Conservation (phyloP, 92 coral and sea anemone genomes). For the Zoanthus solanderi region DNA sequence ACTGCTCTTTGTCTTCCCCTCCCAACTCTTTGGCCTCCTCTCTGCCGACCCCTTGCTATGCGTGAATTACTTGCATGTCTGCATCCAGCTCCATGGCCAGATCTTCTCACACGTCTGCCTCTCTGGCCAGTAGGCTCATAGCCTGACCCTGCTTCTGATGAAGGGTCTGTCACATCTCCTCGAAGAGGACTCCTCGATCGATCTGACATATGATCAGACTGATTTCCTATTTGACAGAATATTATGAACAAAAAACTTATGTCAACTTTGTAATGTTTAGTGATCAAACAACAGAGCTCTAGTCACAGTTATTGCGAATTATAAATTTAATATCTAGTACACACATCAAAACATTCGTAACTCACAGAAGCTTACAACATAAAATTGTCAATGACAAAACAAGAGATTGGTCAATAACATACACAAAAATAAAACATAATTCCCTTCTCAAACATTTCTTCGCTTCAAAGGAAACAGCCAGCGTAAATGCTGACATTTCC, state of each 20-base stretch:
- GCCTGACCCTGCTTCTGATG: not conserved
- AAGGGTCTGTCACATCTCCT: not conserved
- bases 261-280: not conserved
- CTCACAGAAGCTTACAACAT: not conserved
- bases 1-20: not conserved
- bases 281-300: not conserved
- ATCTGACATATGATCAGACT: not conserved
- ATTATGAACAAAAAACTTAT: not conserved
- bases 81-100: not conserved
- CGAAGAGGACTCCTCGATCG: conserved; percentile 1
- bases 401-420: not conserved
- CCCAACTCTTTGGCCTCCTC: not conserved
- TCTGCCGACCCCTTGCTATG: not conserved
- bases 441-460: too few species aligned
- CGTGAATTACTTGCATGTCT: not conserved
- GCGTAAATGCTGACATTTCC: too few species aligned
- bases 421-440: not conserved
- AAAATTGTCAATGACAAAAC: not conserved
- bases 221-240: not conserved
- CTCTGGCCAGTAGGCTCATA: not conserved
- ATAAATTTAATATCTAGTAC: not conserved
- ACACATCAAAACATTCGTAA: not conserved
- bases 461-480: too few species aligned
- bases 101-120: conserved; percentile 12
- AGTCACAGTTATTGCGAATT: not conserved